phyloP scores from a whole-genome alignment of 2,113 vertebrate species.

The Megaleporinus macrocephalus region DNA sequence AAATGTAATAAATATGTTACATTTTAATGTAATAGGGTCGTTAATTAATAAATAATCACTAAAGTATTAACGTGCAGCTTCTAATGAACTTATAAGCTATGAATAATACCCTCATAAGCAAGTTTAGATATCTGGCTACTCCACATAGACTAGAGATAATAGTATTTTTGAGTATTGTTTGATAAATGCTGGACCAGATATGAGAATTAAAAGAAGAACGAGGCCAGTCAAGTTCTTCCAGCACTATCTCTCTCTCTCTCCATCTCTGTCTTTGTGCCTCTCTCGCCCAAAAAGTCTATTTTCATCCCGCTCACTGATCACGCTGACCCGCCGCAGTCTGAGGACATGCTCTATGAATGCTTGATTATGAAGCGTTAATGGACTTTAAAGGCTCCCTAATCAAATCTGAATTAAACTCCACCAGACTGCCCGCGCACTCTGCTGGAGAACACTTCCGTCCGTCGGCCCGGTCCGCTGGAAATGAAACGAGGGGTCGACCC shows the following conservation, averaged over 20 bases:
- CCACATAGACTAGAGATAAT: too few species aligned
- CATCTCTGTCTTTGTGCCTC: neutral
- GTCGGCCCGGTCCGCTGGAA: conserved; percentile 5
- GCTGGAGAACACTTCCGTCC: neutral
- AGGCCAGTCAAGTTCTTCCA: too few species aligned
- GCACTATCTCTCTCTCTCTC: neutral
- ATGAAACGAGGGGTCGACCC: conserved; percentile 33
- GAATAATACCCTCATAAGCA: too few species aligned
- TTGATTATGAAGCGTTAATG: conserved; percentile 59
- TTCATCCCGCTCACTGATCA: conserved; percentile 19
- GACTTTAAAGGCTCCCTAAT: conserved; percentile 57
- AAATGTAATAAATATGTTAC: too few species aligned
- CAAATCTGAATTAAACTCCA: conserved; percentile 60
- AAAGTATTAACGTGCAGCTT: too few species aligned
- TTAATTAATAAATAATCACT: too few species aligned
- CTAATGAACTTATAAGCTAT: too few species aligned
- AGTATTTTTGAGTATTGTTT: too few species aligned
- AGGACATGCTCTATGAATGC: conserved; percentile 58
- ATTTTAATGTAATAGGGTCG: too few species aligned
- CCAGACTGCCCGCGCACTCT: neutral
- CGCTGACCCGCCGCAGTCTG: conserved; percentile 37
- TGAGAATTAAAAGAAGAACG: too few species aligned
- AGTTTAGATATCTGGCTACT: too few species aligned
- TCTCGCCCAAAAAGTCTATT: conserved; percentile 12
- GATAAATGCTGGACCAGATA: too few species aligned